A percentile compares a stretch with the other conserved stretches of the same genome.
Conservation (phyloP, 2,888 invertebrate species). For the Drosophila borealis region DNA sequence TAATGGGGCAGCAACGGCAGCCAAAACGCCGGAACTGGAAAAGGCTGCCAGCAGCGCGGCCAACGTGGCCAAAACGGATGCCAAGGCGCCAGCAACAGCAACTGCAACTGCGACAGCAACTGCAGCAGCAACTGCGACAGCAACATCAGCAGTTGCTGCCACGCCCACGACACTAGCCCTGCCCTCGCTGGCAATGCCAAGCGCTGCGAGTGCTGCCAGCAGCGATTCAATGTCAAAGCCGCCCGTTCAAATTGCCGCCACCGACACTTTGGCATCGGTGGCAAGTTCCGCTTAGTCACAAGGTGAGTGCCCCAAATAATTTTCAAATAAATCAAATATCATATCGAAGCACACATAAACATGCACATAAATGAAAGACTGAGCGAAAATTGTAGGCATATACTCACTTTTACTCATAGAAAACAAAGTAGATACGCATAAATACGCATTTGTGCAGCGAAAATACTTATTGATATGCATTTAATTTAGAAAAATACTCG, state of each 20-base stretch:
- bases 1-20: background rate
- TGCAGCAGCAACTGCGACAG: slow-evolving; percentile 3
- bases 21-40: background rate
- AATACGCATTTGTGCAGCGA: no score
- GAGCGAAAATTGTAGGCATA: background rate
- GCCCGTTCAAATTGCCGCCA: slow-evolving; percentile 70
- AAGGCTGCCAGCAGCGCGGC: slow-evolving; percentile 4
- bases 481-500: no score
- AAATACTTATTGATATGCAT: no score
- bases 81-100: slow-evolving; percentile 1
- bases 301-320: slow-evolving; percentile 56
- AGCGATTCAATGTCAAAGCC: slow-evolving; percentile 63
- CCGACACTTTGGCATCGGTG: slow-evolving; percentile 69
- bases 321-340: background rate
- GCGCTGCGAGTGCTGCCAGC: slow-evolving; percentile 16
- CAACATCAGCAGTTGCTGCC: slow-evolving; percentile 28
- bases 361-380: background rate
- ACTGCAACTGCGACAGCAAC: slow-evolving; percentile 5
- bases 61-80: slow-evolving; percentile 6
- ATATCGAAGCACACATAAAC: background rate
- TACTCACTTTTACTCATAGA: no score
- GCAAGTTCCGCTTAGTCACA: slow-evolving; percentile 78
- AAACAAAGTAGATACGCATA: no score
- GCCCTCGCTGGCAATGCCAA: slow-evolving; percentile 33
- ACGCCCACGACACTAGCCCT: slow-evolving; percentile 28